Base-by-base conservation (phyloP, 2,888 invertebrate species). In the Cecidostiba fungosa region DNA sequence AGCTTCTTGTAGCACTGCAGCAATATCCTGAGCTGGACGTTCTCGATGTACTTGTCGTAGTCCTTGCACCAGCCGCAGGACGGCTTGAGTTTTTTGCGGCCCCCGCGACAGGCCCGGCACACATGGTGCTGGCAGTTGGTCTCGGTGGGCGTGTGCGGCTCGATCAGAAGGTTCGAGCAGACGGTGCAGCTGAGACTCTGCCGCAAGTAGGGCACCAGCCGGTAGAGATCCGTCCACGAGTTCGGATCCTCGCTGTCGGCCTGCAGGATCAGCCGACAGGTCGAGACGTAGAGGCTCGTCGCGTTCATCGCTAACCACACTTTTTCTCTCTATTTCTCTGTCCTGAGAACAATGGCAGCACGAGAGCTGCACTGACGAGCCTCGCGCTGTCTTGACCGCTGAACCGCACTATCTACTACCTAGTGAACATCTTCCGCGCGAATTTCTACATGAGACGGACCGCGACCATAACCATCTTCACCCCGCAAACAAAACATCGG, bases 121-220 rank as follows among this genome's bases (percentile, higher is more conserved):
- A 98, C 97, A 94, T 97, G 97, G 94, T 98, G 98, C 93, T 97
- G 97, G 94, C 98, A 98, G 88, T 96, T 96, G 4, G 96, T 95
- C 89, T 96, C 96, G 29, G 95, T 95, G 23, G 98, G 97, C 54
- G 97, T 96, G 91, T 96, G 96, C 8, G 98, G 98, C 91, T 97
- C 96, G 89, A 96, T 96, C 84, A 98, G 94, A 88, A 98, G 94
- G 92, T 97, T 96, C 87, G 97, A 96, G 93, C 98, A 98, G 82
- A 98, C 98, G 84, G 97, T 97, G 94, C 98, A 98, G 89, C 97
- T 97, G 90, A 98, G 94, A 88, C 97, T 96, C 93, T 97, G 97
- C 85, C 98, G 95, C 91, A 98, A 95, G 94, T 97, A 97, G 6
- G 97, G 97, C 89, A 98, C 95, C 91, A 97, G 95, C 90, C 97